Conservation (phyloP, 2,888 invertebrate species). For the Aquatica leii region DNA sequence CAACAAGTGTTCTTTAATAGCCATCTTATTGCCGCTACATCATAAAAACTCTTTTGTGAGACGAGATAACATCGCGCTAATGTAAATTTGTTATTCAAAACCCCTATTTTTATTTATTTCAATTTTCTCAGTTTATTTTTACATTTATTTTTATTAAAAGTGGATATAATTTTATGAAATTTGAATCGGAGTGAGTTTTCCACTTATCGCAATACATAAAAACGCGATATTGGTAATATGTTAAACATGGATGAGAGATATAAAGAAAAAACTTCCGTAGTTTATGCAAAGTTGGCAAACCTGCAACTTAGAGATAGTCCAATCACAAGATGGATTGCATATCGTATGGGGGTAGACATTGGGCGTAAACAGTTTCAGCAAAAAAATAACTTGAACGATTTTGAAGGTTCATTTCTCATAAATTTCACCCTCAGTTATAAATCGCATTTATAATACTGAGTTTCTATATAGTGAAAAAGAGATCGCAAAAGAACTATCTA, state of each 20-base stretch:
- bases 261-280: conserved; percentile 30
- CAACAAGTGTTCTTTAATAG: conserved; percentile 57
- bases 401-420: conserved; percentile 61
- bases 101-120: conserved; percentile 10
- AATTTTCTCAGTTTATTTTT: background rate
- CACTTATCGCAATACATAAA: conserved; percentile 32
- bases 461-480: conserved; percentile 59
- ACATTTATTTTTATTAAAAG: background rate
- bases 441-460: conserved; percentile 55
- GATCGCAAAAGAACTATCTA: conserved; percentile 48
- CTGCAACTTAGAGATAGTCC: conserved; percentile 50
- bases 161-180: conserved; percentile 18
- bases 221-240: conserved; percentile 31
- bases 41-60: conserved; percentile 36
- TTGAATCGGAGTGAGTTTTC: conserved; percentile 18
- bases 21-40: conserved; percentile 43
- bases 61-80: conserved; percentile 34
- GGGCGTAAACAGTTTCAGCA: conserved; percentile 48
- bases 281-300: conserved; percentile 46
- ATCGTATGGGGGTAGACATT: conserved; percentile 43
- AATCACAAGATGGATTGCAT: conserved; percentile 53
- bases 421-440: conserved; percentile 57
- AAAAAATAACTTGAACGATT: conserved; percentile 52
- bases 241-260: conserved; percentile 35
- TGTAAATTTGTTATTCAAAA: conserved; percentile 33